These are phyloP conservation scores for Musca vetustissima DNA, from an alignment of 1,140 invertebrate genomes.

Conservation along the genomic window DNA sequence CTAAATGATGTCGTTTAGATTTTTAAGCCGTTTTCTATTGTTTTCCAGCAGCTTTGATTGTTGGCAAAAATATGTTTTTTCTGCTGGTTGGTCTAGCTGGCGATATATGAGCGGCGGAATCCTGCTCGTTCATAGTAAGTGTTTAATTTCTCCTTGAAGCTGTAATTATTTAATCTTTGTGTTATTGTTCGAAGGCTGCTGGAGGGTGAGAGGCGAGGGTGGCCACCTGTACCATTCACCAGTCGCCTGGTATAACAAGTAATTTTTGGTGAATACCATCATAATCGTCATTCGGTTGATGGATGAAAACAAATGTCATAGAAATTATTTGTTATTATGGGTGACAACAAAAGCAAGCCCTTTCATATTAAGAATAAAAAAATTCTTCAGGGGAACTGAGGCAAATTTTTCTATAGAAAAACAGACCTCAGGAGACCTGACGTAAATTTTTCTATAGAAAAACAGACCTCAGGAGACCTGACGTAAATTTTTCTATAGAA, in stretches of 20 bases:
- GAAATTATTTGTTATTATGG: conserved; percentile 19
- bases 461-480: no score
- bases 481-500: no score
- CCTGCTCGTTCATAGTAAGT: conserved; percentile 6
- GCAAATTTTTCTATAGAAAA: no score
- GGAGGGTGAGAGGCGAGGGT: not conserved
- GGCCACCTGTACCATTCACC: not conserved
- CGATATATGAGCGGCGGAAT: not conserved
- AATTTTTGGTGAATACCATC: no score
- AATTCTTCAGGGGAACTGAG: no score
- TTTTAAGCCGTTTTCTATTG: not conserved
- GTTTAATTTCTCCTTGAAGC: conserved; percentile 21
- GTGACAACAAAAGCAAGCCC: not conserved
- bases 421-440: no score
- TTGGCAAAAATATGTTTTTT: not conserved
- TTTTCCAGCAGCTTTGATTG: conserved; percentile 11
- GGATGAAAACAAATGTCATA: conserved; percentile 7
- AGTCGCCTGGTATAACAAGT: not conserved
- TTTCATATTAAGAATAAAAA: no score
- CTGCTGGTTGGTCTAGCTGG: not conserved
- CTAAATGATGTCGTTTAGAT: not conserved
- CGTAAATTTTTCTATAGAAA: no score
- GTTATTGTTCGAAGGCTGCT: not conserved
- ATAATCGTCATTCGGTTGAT: no score
- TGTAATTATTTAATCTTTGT: conserved; percentile 12